These are phyloP conservation scores for Leptinotarsa peninsularis DNA, from an alignment of 2,888 invertebrate species.

Conservation along the genomic window DNA sequence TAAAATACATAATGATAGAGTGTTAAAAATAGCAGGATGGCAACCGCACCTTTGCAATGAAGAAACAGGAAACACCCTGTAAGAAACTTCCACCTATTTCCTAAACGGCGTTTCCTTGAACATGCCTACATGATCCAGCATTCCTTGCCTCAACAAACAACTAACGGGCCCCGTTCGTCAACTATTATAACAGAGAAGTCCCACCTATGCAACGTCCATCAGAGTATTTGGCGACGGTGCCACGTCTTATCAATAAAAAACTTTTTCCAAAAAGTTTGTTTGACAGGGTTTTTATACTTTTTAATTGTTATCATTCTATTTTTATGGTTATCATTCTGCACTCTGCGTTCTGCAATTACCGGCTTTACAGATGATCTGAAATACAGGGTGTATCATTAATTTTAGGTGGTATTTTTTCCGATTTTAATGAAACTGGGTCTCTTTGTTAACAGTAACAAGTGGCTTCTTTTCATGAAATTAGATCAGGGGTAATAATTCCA, in stretches of 20 bases:
- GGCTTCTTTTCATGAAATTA: too few species aligned
- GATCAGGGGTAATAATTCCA: too few species aligned
- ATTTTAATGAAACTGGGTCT: too few species aligned
- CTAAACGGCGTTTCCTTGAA: slow-evolving; percentile 40
- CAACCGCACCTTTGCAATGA: not conserved
- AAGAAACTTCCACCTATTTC: slow-evolving; percentile 29
- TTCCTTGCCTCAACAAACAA: slow-evolving; percentile 37
- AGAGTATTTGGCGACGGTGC: not conserved
- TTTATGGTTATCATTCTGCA: too few species aligned
- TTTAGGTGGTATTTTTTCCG: too few species aligned
- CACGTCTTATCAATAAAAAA: not conserved
- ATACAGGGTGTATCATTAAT: too few species aligned
- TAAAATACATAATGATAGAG: not conserved
- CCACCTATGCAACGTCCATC: slow-evolving; percentile 28
- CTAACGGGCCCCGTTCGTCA: slow-evolving; percentile 27
- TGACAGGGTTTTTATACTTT: not conserved
- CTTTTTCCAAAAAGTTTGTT: not conserved
- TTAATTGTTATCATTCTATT: not conserved
- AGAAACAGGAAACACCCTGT: slow-evolving; percentile 9
- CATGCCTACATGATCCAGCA: slow-evolving; percentile 38
- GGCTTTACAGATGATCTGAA: too few species aligned
- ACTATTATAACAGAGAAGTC: slow-evolving; percentile 26
- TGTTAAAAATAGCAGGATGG: not conserved
- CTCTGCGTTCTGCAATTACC: too few species aligned
- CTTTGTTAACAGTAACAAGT: too few species aligned